These are phyloP conservation scores for Protomyctophum bolini DNA, from an alignment of 2,113 vertebrate genomes.

Conservation along the genomic window DNA sequence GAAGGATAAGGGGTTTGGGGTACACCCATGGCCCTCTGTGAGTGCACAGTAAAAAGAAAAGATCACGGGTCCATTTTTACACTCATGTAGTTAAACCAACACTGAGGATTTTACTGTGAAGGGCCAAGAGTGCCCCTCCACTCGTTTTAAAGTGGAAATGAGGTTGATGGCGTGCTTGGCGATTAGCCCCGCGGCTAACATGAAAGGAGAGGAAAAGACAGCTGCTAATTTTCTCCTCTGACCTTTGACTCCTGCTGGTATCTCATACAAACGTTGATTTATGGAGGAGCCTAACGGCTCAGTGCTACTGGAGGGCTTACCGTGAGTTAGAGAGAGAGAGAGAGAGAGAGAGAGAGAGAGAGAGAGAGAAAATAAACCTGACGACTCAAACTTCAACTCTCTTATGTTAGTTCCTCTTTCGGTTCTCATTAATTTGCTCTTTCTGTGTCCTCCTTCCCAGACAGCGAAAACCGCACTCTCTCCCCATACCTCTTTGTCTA, in stretches of 20 bases:
- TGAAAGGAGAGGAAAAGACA: slow-evolving; percentile 75
- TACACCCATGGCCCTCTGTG: too few species aligned
- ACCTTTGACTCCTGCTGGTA: slow-evolving; percentile 75
- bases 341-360: slow-evolving; percentile 3
- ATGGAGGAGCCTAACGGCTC: slow-evolving; percentile 66
- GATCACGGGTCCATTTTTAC: too few species aligned
- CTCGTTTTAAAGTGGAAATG: slow-evolving; percentile 80
- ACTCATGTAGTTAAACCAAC: too few species aligned
- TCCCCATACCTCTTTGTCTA: slow-evolving; percentile 14
- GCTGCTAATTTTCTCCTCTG: slow-evolving; percentile 79
- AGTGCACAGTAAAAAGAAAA: too few species aligned
- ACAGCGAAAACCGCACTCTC: background rate
- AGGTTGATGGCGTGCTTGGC: slow-evolving; percentile 69
- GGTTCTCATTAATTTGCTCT: slow-evolving; percentile 15
- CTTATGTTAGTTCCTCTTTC: slow-evolving; percentile 18
- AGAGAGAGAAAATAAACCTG: slow-evolving; percentile 18
- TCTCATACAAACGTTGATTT: slow-evolving; percentile 77
- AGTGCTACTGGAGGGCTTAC: slow-evolving; percentile 65
- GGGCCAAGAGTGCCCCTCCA: slow-evolving; percentile 61
- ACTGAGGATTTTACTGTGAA: too few species aligned
- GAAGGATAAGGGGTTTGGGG: too few species aligned
- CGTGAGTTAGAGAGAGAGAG: slow-evolving; percentile 38
- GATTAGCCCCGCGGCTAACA: slow-evolving; percentile 75
- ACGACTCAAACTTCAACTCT: slow-evolving; percentile 41
- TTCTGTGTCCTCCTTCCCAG: slow-evolving; percentile 32